phyloP scores from a whole-genome alignment of 2,888 invertebrate species.

The Dromius quadrimaculatus region DNA sequence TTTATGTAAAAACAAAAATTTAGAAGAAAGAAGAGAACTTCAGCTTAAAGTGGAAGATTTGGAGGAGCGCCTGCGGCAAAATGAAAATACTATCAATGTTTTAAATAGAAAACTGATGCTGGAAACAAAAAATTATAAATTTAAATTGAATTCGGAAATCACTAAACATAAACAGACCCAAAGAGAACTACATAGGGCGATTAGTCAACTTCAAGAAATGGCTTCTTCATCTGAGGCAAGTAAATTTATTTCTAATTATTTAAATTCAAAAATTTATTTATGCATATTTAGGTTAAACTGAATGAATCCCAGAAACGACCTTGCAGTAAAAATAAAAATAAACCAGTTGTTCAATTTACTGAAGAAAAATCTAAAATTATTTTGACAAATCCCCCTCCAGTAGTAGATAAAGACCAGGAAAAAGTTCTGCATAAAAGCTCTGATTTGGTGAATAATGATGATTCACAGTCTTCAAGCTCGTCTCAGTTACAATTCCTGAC shows the following conservation, averaged over 20 bases:
- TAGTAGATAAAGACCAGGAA: too few species aligned
- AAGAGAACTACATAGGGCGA: constrained; percentile 74
- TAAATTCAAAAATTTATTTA: neutral
- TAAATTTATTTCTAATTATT: constrained; percentile 60
- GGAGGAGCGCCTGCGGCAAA: constrained; percentile 69
- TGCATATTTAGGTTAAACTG: constrained; percentile 19
- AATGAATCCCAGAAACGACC: neutral
- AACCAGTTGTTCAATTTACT: constrained; percentile 26
- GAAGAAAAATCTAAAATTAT: constrained; percentile 2
- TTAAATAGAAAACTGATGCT: constrained; percentile 78
- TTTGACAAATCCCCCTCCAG: too few species aligned
- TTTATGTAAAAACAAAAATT: constrained; percentile 79
- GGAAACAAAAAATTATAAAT: constrained; percentile 80
- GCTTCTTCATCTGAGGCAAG: constrained; percentile 71
- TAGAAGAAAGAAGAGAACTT: constrained; percentile 81
- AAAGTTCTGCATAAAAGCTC: too few species aligned
- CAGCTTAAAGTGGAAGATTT: constrained; percentile 73
- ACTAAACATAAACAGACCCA: constrained; percentile 78
- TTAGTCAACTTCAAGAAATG: constrained; percentile 73
- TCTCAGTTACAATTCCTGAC: constrained; percentile 1
- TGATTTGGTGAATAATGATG: too few species aligned
- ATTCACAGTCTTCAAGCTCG: neutral
- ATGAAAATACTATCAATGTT: constrained; percentile 74
- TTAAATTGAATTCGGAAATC: constrained; percentile 77
- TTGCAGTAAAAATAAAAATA: constrained; percentile 7